These are phyloP conservation scores for Siniperca obscura DNA, from an alignment of 2,797 vertebrate genomes.

Conservation along the genomic window DNA sequence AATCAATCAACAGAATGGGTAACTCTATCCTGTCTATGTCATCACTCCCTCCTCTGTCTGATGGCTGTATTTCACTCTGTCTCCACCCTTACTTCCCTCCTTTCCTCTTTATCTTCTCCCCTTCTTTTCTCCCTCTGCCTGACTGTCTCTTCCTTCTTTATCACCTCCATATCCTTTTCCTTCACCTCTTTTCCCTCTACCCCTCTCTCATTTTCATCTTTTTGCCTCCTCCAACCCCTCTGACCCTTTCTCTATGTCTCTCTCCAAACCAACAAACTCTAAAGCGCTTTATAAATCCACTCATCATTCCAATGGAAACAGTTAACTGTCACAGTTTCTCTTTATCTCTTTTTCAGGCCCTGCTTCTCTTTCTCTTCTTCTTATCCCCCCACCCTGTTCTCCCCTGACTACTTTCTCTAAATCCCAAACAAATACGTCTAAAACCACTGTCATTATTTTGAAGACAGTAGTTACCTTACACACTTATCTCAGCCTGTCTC, in stretches of 20 bases:
- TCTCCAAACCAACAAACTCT: slow-evolving; percentile 23
- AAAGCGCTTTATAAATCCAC: slow-evolving; percentile 30
- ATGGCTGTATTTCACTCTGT: neutral
- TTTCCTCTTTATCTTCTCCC: neutral
- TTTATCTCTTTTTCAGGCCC: slow-evolving; percentile 22
- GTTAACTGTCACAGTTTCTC: slow-evolving; percentile 21
- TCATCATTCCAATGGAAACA: slow-evolving; percentile 34
- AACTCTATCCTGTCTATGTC: slow-evolving; percentile 4
- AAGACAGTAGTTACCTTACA: slow-evolving; percentile 30
- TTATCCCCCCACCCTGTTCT: neutral
- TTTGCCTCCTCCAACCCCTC: neutral
- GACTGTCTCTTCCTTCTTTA: neutral
- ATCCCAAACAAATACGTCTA: slow-evolving; percentile 44
- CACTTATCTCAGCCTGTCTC: slow-evolving; percentile 28
- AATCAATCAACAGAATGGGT: too few relatives aligned
- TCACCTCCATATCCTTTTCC: neutral
- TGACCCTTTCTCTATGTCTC: neutral
- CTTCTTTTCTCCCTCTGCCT: neutral
- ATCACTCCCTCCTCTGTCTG: slow-evolving; percentile 21
- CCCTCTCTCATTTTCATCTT: neutral
- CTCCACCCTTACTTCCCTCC: neutral
- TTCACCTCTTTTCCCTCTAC: neutral
- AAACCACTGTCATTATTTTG: slow-evolving; percentile 32
- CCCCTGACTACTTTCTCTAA: slow-evolving; percentile 18
- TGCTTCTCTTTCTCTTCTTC: neutral